These are phyloP conservation scores for Rhagonycha lutea DNA, from an alignment of 2,888 invertebrate genomes.

Conservation along the genomic window DNA sequence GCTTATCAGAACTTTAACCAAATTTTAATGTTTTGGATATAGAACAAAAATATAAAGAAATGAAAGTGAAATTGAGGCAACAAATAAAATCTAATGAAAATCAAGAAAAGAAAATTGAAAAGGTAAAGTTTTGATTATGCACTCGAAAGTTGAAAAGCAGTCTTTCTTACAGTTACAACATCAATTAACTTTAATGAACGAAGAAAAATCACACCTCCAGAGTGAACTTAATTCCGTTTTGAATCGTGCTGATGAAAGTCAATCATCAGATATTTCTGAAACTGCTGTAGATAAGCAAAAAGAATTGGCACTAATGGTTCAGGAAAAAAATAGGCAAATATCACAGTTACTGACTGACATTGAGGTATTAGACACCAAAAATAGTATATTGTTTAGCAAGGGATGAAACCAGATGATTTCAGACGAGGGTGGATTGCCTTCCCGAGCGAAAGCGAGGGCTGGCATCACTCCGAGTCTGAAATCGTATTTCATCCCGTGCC, in stretches of 20 bases:
- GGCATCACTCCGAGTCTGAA: too few relatives aligned
- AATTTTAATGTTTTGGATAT: constrained; percentile 42
- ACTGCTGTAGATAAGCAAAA: constrained; percentile 59
- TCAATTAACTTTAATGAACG: constrained; percentile 52
- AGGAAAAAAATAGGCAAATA: constrained; percentile 77
- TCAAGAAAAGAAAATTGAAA: constrained; percentile 50
- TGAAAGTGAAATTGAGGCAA: constrained; percentile 53
- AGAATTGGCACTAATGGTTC: constrained; percentile 61
- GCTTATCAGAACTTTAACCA: background rate
- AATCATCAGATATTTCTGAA: constrained; percentile 58
- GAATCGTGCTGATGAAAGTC: constrained; percentile 52
- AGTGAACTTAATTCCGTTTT: constrained; percentile 34
- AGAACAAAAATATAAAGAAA: constrained; percentile 53
- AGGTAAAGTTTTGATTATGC: constrained; percentile 44
- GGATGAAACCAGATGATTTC: too few relatives aligned
- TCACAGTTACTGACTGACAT: constrained; percentile 74
- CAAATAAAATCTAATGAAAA: constrained; percentile 50
- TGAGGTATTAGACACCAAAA: constrained; percentile 60
- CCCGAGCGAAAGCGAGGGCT: too few relatives aligned
- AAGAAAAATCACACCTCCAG: constrained; percentile 50
- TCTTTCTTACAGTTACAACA: background rate
- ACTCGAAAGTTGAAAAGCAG: background rate
- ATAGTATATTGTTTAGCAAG: too few relatives aligned
- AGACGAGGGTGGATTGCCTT: too few relatives aligned
- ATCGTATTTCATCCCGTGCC: too few relatives aligned